phyloP scores from a whole-genome alignment of 2,113 vertebrate species.

The Cathartes aura region DNA sequence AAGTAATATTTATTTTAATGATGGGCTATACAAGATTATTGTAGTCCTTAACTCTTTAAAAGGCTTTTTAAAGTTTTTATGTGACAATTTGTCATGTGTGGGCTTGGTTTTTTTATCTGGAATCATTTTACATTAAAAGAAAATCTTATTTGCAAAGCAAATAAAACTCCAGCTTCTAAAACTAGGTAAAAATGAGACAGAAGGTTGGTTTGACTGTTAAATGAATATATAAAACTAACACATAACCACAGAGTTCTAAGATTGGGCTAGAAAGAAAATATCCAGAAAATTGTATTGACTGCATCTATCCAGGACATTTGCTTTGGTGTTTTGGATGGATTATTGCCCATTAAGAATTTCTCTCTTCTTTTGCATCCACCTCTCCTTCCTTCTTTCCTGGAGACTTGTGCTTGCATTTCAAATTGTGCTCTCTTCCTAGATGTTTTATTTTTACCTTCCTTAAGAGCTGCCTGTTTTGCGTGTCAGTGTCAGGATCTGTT shows the following conservation, averaged over 20 bases:
- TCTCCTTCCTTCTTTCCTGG: background rate
- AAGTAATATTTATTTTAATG: background rate
- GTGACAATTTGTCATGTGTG: background rate
- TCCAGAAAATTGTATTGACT: background rate
- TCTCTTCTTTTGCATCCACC: background rate
- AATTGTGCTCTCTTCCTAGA: background rate
- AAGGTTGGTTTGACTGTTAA: background rate
- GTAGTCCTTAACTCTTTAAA: background rate
- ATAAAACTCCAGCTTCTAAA: background rate
- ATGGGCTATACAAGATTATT: background rate
- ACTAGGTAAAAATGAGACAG: background rate
- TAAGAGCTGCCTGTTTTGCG: background rate
- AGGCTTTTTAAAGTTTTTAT: background rate
- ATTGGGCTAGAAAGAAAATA: background rate
- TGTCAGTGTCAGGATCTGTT: background rate
- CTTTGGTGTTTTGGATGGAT: background rate
- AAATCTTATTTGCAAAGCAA: conserved; percentile 22
- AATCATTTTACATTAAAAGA: background rate
- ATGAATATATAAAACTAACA: background rate
- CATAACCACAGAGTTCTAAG: background rate
- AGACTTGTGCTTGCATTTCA: background rate
- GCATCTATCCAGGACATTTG: background rate
- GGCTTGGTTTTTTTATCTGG: background rate
- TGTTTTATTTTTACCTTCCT: background rate
- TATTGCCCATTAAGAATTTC: background rate